These are phyloP conservation scores for Diadumene lineata DNA, from an alignment of 92 coral and sea anemone species.

Conservation along the genomic window DNA sequence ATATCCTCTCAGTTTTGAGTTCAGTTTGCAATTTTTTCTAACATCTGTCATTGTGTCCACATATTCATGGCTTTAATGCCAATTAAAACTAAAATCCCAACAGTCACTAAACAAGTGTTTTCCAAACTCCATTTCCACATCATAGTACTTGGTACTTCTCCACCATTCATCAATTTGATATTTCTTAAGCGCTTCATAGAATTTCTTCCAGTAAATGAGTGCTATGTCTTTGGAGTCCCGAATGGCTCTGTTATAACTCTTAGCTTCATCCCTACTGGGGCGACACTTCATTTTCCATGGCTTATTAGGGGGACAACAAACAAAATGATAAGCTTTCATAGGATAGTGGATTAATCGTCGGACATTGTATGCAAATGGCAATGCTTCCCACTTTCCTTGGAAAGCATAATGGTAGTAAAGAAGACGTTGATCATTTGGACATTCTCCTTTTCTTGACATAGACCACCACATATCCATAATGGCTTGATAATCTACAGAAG, in stretches of 20 bases:
- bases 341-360: constrained; percentile 63
- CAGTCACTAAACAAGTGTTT: constrained; percentile 24
- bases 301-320: constrained; percentile 64
- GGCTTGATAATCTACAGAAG: constrained; percentile 22
- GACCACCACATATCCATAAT: constrained; percentile 35
- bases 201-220: constrained; percentile 75
- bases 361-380: constrained; percentile 78
- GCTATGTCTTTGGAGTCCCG: constrained; percentile 45
- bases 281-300: constrained; percentile 77
- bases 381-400: constrained; percentile 65
- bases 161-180: constrained; percentile 77
- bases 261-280: constrained; percentile 76
- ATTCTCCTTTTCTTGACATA: constrained; percentile 33
- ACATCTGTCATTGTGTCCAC: no score
- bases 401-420: constrained; percentile 63
- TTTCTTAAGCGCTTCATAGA: constrained; percentile 62
- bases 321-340: constrained; percentile 72
- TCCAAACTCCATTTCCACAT: constrained; percentile 47
- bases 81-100: constrained; percentile 1
- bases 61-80: not conserved
- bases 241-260: constrained; percentile 52
- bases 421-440: constrained; percentile 71
- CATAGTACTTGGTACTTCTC: constrained; percentile 52
- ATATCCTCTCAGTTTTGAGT: no score
- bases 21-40: no score